Conservation (phyloP, 2,113 vertebrate genomes). For the Mixornis gularis region DNA sequence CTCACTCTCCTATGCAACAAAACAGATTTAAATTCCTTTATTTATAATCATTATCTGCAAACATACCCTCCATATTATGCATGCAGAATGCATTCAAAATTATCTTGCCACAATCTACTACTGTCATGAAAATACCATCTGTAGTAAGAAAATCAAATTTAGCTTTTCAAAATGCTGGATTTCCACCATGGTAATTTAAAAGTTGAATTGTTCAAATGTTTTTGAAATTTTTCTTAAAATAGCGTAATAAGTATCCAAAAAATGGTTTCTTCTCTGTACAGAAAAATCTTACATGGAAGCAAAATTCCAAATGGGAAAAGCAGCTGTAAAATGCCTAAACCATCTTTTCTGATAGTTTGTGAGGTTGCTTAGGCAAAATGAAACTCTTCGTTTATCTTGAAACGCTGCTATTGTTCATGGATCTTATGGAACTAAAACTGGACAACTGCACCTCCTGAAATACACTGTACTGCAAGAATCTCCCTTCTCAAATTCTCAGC, state of each 20-base stretch:
- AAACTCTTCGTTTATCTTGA: not conserved
- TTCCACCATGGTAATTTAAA: not conserved
- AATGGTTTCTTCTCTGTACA: not conserved
- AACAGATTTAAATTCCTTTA: slow-evolving; percentile 17
- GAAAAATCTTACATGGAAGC: not conserved
- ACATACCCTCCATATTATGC: slow-evolving; percentile 6
- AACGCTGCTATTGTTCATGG: not conserved
- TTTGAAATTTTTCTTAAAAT: not conserved
- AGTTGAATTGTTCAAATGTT: not conserved
- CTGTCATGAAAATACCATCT: slow-evolving; percentile 58
- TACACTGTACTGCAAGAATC: not conserved
- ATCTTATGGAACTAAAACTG: slow-evolving; percentile 2
- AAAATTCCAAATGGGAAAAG: not conserved
- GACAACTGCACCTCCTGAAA: slow-evolving; percentile 30
- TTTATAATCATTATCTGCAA: slow-evolving; percentile 24
- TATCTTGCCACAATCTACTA: slow-evolving; percentile 37
- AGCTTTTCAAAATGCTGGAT: not conserved
- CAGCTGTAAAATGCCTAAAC: not conserved
- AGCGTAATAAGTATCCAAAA: not conserved
- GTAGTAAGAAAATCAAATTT: slow-evolving; percentile 22
- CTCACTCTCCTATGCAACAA: slow-evolving; percentile 68
- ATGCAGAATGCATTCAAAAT: slow-evolving; percentile 46
- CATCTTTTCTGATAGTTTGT: not conserved
- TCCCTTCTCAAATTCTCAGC: slow-evolving; percentile 38
- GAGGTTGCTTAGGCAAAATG: not conserved